phyloP scores from a whole-genome alignment of 1,140 invertebrate genomes.

The Micrasema longulum region DNA sequence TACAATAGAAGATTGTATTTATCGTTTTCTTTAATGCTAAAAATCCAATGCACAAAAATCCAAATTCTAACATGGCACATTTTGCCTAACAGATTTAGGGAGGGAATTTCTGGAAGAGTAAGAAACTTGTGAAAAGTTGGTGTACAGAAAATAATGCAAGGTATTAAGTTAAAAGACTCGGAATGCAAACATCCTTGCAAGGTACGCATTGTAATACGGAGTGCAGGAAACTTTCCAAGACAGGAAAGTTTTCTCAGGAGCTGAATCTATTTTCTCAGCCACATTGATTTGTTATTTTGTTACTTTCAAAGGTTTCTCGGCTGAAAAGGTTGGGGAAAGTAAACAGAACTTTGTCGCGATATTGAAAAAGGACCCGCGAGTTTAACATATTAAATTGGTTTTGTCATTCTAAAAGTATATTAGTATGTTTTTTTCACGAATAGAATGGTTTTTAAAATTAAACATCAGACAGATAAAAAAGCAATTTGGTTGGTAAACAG shows the following conservation, averaged over 20 bases:
- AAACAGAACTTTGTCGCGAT: conserved; percentile 29
- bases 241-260: conserved; percentile 43
- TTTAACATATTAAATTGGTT: conserved; percentile 34
- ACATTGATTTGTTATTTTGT: conserved; percentile 41
- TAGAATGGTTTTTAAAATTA: no score
- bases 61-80: no score
- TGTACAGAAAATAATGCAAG: no score
- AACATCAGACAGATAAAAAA: no score
- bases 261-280: conserved; percentile 42
- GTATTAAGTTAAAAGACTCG: no score
- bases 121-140: no score
- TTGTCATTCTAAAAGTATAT: conserved; percentile 8
- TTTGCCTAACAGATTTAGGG: no score
- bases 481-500: no score
- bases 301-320: not conserved
- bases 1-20: no score
- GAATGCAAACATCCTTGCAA: not conserved
- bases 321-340: conserved; percentile 12
- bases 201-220: conserved; percentile 28
- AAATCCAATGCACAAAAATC: no score
- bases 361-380: conserved; percentile 33
- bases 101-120: no score
- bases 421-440: not conserved
- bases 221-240: conserved; percentile 32
- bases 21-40: no score